These are phyloP conservation scores for Agelaius tricolor DNA, from an alignment of 2,113 vertebrate genomes.

Conservation along the genomic window DNA sequence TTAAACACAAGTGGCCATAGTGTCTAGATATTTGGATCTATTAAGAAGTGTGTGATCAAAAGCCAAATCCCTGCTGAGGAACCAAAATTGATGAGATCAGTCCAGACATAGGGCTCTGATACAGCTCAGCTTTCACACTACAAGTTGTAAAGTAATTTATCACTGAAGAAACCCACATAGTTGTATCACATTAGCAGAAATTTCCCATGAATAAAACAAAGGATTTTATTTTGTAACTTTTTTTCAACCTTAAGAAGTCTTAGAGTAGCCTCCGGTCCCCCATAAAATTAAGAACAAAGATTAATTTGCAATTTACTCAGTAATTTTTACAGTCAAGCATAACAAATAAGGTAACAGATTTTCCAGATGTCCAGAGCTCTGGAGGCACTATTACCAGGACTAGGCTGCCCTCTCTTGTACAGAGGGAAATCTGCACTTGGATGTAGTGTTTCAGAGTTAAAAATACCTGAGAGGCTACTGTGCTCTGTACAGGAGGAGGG, in stretches of 20 bases:
- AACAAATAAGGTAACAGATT: constrained; percentile 52
- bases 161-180: constrained; percentile 29
- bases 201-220: constrained; percentile 57
- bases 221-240: constrained; percentile 51
- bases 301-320: constrained; percentile 51
- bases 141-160: constrained; percentile 54
- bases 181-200: constrained; percentile 47
- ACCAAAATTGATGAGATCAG: constrained; percentile 50
- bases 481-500: neutral
- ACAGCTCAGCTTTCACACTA: constrained; percentile 47
- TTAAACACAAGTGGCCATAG: constrained; percentile 41
- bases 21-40: constrained; percentile 36
- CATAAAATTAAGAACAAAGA: constrained; percentile 57
- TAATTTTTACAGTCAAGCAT: constrained; percentile 45
- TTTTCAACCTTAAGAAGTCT: neutral
- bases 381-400: neutral
- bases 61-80: constrained; percentile 44
- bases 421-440: neutral
- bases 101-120: constrained; percentile 23
- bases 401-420: constrained; percentile 54
- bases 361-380: constrained; percentile 10
- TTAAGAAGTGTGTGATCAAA: constrained; percentile 38
- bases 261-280: neutral
- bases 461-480: neutral
- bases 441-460: neutral